Evolutionary conservation across 2,888 invertebrate genomes (phyloP).

Genomic region (Dasypolia templi): DNA sequence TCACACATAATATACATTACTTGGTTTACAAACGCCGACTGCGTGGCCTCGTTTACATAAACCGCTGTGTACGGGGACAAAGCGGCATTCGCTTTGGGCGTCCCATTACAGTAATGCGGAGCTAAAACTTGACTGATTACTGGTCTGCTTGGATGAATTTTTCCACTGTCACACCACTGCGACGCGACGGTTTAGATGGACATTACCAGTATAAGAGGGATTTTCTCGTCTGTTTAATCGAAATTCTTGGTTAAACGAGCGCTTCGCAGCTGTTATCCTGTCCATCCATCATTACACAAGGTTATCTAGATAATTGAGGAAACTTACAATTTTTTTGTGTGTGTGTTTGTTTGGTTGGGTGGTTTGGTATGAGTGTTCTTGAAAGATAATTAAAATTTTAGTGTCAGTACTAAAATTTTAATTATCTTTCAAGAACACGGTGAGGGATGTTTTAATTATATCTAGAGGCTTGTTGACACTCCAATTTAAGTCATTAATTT

Average conservation of each 20-base stretch:
- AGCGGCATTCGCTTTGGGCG: slow-evolving; percentile 75
- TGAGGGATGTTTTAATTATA: slow-evolving; percentile 20
- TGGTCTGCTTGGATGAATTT: slow-evolving; percentile 81
- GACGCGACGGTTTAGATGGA: slow-evolving; percentile 69
- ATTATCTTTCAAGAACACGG: too few relatives aligned
- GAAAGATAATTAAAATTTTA: slow-evolving; percentile 21
- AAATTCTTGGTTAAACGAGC: slow-evolving; percentile 74
- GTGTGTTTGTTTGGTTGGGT: too few relatives aligned
- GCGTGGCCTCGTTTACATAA: slow-evolving; percentile 69
- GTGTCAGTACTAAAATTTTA: too few relatives aligned
- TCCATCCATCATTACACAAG: slow-evolving; percentile 59
- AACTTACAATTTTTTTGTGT: slow-evolving; percentile 31
- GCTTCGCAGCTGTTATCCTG: slow-evolving; percentile 58
- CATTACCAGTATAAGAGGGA: slow-evolving; percentile 81
- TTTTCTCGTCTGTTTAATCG: slow-evolving; percentile 81
- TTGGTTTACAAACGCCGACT: slow-evolving; percentile 61
- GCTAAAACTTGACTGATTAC: slow-evolving; percentile 88
- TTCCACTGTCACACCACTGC: slow-evolving; percentile 76
- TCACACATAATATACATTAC: slow-evolving; percentile 55
- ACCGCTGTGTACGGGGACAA: slow-evolving; percentile 76
- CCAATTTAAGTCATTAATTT: slow-evolving; percentile 5
- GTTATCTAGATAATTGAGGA: slow-evolving; percentile 55
- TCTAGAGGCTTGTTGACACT: slow-evolving; percentile 14
- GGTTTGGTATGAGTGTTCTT: too few relatives aligned
- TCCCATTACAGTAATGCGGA: slow-evolving; percentile 85